A percentile compares a stretch with the other conserved stretches of the same genome.
phyloP scores from a whole-genome alignment of 2,797 vertebrate genomes.

The Sebastes dallii region DNA sequence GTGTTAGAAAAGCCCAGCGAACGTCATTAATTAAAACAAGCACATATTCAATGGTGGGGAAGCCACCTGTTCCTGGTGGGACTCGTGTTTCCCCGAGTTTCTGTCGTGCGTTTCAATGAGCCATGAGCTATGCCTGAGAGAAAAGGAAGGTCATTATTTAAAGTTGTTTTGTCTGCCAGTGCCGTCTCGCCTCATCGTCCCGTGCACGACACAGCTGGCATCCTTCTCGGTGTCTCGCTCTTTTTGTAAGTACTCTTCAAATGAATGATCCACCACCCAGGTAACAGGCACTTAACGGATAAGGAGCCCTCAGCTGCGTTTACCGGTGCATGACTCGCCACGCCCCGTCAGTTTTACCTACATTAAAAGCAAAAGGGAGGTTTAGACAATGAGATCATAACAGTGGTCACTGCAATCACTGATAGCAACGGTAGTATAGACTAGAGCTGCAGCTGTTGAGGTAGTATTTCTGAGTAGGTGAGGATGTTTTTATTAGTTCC shows the following conservation, averaged over 20 bases:
- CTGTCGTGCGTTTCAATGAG: slow-evolving; percentile 29
- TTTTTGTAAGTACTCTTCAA: slow-evolving; percentile 23
- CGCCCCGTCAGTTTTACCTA: slow-evolving; percentile 39
- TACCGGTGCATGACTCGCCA: slow-evolving; percentile 39
- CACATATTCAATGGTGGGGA: slow-evolving; percentile 5
- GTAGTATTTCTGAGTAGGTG: background rate
- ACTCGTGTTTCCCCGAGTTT: slow-evolving; percentile 16
- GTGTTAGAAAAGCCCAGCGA: slow-evolving; percentile 1
- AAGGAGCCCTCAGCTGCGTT: slow-evolving; percentile 40
- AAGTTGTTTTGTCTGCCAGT: slow-evolving; percentile 27
- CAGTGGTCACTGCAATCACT: background rate
- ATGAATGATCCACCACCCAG: slow-evolving; percentile 42
- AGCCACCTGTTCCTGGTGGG: slow-evolving; percentile 36
- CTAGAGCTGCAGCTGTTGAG: background rate
- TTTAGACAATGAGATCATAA: slow-evolving; percentile 25
- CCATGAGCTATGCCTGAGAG: slow-evolving; percentile 23
- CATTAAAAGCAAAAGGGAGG: slow-evolving; percentile 17
- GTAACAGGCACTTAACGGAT: slow-evolving; percentile 50
- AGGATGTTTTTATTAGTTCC: background rate
- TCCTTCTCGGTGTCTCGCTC: background rate
- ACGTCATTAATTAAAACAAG: slow-evolving; percentile 42
- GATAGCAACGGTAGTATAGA: background rate
- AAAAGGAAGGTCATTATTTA: slow-evolving; percentile 37
- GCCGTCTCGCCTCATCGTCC: slow-evolving; percentile 1
- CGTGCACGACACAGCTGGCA: slow-evolving; percentile 35